These are phyloP conservation scores for Glossosoma conforme DNA, from an alignment of 1,140 invertebrate species.

Conservation along the genomic window DNA sequence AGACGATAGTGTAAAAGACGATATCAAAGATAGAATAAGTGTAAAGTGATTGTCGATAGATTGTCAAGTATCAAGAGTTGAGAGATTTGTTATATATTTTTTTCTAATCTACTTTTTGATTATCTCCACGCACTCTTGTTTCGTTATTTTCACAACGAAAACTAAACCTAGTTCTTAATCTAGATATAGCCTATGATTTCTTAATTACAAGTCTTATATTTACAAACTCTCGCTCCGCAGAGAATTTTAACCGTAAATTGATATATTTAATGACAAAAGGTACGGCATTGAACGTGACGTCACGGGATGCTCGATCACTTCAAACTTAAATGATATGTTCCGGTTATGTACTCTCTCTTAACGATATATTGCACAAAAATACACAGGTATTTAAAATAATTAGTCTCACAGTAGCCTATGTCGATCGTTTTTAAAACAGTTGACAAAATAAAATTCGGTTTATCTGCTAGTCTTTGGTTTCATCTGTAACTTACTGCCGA, in stretches of 20 bases:
- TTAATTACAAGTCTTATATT: no score
- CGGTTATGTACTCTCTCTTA: neutral
- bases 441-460: slow-evolving; percentile 29
- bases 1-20: slow-evolving; percentile 22
- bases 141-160: slow-evolving; percentile 30
- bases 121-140: slow-evolving; percentile 33
- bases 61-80: slow-evolving; percentile 29
- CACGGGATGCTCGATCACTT: neutral
- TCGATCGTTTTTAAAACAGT: slow-evolving; percentile 11
- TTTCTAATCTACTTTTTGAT: slow-evolving; percentile 31
- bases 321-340: slow-evolving; percentile 18
- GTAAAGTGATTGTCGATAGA: slow-evolving; percentile 32
- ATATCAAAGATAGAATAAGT: slow-evolving; percentile 25
- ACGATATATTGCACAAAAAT: slow-evolving; percentile 25
- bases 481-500: slow-evolving; percentile 5
- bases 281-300: slow-evolving; percentile 1
- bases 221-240: neutral
- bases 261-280: slow-evolving; percentile 5
- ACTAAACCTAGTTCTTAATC: slow-evolving; percentile 22
- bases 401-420: slow-evolving; percentile 9
- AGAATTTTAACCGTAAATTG: neutral
- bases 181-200: no score
- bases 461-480: slow-evolving; percentile 27
- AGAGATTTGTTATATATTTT: slow-evolving; percentile 26
- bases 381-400: slow-evolving; percentile 18